Base-by-base conservation (phyloP, 2,113 vertebrate genomes). In the Megaleporinus macrocephalus region DNA sequence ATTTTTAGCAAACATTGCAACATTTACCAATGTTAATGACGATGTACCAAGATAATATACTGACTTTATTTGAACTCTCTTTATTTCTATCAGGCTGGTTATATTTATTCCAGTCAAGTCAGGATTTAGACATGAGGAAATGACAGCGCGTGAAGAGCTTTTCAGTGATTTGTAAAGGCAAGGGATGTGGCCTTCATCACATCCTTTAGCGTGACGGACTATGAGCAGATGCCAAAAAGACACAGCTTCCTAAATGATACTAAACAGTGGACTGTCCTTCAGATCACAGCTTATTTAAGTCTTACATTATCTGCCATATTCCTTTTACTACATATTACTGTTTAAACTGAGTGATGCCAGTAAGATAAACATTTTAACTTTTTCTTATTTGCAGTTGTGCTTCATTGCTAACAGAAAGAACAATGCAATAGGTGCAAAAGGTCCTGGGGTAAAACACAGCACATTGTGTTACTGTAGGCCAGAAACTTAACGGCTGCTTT, bases 131-230 rank as follows among this genome's bases (percentile, higher is more conserved):
- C 9, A 63, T 41, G 75, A 85, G 86, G 84, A 87, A 87, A 83
- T 72, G 76, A 75, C 74, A 76, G 70, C 66, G 84, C 44, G 41
- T 76, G 82, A 73, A 73, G 70, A 81, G 82, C 80, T 77, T 76
- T 79, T 79, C 76, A 73, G 72, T 88, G 84, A 86, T 83, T 84
- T 84, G 82, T 84, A 84, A 83, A 81, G 41, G 29, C 80, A 78
- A 49, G 74, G 82, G 84, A 88, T 78, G 53, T 79, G 79, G 81
- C 84, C 80, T 80, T 85, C 73, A 84, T 81, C 86, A 80, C 79
- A 84, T 80, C 76, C 62, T 80, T 82, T 82, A 82, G 82, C 73
- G 36, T 86, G 79, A 74, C 82, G 83, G 70, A 78, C 77, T 77
- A 30, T 49, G 41, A 30, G 33, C 59, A 30, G 80, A 72, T 82